Evolutionary conservation across 1,140 invertebrate species (phyloP).

Genomic region (Heliconius eleuchia): DNA sequence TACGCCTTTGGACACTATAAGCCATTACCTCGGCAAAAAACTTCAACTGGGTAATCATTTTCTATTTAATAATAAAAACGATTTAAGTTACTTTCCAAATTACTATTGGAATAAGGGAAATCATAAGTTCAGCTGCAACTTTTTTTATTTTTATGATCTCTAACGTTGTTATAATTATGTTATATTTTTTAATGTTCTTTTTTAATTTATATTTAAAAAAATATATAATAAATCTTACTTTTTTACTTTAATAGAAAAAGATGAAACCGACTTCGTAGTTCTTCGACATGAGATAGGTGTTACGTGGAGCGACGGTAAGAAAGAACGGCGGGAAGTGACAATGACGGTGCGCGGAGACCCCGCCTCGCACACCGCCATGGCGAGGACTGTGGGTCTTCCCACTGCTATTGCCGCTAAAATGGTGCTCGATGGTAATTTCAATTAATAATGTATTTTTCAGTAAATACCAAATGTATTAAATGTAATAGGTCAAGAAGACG

Average conservation of each 20-base stretch:
- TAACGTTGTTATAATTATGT: no score
- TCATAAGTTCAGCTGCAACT: no score
- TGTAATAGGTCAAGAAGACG: no score
- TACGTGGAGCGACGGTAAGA: conserved; percentile 92
- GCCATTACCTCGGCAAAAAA: conserved; percentile 93
- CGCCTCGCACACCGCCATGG: conserved; percentile 97
- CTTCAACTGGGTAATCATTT: conserved; percentile 87
- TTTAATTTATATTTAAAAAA: no score
- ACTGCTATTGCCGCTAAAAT: conserved; percentile 98
- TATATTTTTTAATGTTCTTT: not conserved
- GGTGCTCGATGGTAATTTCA: conserved; percentile 92
- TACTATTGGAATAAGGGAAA: no score
- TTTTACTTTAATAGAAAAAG: conserved; percentile 79
- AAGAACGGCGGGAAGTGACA: conserved; percentile 93
- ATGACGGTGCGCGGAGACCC: conserved; percentile 96
- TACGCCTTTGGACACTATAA: conserved; percentile 95
- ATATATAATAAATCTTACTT: no score
- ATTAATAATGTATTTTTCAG: no score
- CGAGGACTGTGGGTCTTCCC: conserved; percentile 97
- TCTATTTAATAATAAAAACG: not conserved
- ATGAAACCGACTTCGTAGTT: conserved; percentile 97
- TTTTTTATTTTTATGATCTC: no score
- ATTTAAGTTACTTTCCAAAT: no score
- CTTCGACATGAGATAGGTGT: conserved; percentile 96
- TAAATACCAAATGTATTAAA: no score